Evolutionary conservation across 2,888 invertebrate species (phyloP), one percentile per base, ranked within the genome.

Genomic region (Eupeodes luniger): DNA sequence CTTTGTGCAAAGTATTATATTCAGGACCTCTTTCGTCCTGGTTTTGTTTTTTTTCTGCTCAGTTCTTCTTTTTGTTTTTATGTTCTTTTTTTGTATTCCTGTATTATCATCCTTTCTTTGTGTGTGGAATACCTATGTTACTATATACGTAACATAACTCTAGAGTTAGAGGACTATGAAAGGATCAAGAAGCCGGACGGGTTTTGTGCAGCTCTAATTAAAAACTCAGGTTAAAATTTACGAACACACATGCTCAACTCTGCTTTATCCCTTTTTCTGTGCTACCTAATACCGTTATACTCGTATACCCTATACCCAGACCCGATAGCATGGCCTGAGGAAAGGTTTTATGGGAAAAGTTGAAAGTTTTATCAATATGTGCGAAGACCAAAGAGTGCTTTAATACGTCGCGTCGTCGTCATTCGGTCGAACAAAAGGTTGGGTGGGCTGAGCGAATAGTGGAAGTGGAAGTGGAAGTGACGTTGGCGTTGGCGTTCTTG

Each of bases 361-460:
- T 85, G 84, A 78, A 88, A 88, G 88, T 88, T 88, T 85, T 88
- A 85, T 88, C 88, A 85, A 88, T 88, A 88, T 75, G 70, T 55
- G 66, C 36, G 57, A 62, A 75, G 55, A 55, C 69, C 55, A 16
- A 19, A 74, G 53, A n/a, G 36, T 19, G 40, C 16, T 69, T 40
- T 57, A 27, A 53, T 51, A 36, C 47, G 6, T 44, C 19, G 16
- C 19, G 16, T 16, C 47, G 12, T 40, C 9, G 16, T 40, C 2
- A 14, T 40, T 7, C 40, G 40, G 40, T 40, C 40, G 40, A 9
- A 7, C 40, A 4, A 27, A 27, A 27, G 40, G 40, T 40, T 40
- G 40, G 40, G 40, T 3, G 40, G 40, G 6, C 9, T 40, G 40
- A 9, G 40, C 6, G 40, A 40, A 9, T 9, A 40, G 40, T 40